Base-by-base conservation (phyloP, 64 coral and sea anemone species). In the Pachyseris speciosa region DNA sequence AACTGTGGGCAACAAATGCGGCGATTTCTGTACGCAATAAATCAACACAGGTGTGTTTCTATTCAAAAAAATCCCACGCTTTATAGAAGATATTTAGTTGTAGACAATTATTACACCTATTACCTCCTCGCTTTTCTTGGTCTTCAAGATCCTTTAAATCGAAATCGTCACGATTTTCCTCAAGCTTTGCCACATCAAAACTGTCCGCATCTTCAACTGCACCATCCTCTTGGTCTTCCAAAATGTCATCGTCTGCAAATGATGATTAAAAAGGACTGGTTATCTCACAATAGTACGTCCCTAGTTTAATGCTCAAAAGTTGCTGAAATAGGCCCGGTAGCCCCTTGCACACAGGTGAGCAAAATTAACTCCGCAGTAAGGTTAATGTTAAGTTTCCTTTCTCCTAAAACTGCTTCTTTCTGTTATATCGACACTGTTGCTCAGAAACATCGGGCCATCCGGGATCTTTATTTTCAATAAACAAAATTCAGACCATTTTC, bases 191-290 rank as follows among this genome's bases (percentile, higher is more conserved):
- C 24, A 11, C 52, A 81, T 81, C 52, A 25, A 38, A 60, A n/a
- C 9, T 74, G 19, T 36, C 30, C n/a, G 4, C 24, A 24, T 40
- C 36, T 19, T 71, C 36, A 12, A 38, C 17, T 34, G 34, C 1
- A 16, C 36, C 75, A 7, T 41, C 53, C 1, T 60, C 77, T 37
- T 36, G n/a, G 30, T 81, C 53, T 2, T 61, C 52, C 9, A 61
- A 32, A 81, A 41, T 38, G 7, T 81, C 53, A 81, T 81, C 77
- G 4, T 81, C 77, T 81, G 53, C 32, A 19, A 40, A 61, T 2
- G 32, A 57, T 59, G 8, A 58, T n/a, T n/a, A n/a, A n/a, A n/a
- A n/a, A n/a, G n/a, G n/a, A n/a, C n/a, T n/a, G n/a, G n/a, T n/a
- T n/a, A n/a, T n/a, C n/a, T n/a, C n/a, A n/a, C n/a, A n/a, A n/a